A percentile compares a stretch with the other conserved stretches of the same genome.
Evolutionary conservation across 2,888 invertebrate genomes (phyloP).

Genomic region (Apeira syringaria): DNA sequence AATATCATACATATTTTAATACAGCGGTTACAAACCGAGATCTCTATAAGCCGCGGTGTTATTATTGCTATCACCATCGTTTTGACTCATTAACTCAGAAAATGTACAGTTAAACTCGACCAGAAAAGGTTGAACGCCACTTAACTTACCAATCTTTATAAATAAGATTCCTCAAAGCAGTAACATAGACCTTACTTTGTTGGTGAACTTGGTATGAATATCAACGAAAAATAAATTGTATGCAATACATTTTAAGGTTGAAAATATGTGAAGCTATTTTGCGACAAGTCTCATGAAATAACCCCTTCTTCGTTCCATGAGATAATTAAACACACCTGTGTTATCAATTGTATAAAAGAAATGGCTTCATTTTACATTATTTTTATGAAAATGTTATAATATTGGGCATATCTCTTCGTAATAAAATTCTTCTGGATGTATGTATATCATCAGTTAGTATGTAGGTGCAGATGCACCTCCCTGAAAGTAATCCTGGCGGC

Average conservation of each 20-base stretch:
- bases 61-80: constrained; percentile 20
- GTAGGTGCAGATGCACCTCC: too few species aligned
- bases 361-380: constrained; percentile 7
- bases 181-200: constrained; percentile 26
- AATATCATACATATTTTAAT: constrained; percentile 12
- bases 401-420: too few species aligned
- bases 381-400: too few species aligned
- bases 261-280: constrained; percentile 5
- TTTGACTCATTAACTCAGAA: constrained; percentile 24
- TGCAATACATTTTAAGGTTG: not conserved
- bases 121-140: constrained; percentile 22
- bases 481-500: too few species aligned
- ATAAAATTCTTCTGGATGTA: too few species aligned
- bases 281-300: constrained; percentile 25
- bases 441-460: too few species aligned
- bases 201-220: constrained; percentile 23
- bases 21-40: constrained; percentile 20
- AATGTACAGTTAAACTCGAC: constrained; percentile 25
- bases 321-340: constrained; percentile 42
- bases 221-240: constrained; percentile 7
- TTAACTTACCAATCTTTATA: constrained; percentile 17
- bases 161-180: constrained; percentile 23
- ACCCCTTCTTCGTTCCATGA: constrained; percentile 36
- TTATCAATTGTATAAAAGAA: constrained; percentile 23
- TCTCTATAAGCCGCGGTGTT: constrained; percentile 23